Base-by-base conservation (phyloP, 2,888 invertebrate species). In the Epirrita christyi region DNA sequence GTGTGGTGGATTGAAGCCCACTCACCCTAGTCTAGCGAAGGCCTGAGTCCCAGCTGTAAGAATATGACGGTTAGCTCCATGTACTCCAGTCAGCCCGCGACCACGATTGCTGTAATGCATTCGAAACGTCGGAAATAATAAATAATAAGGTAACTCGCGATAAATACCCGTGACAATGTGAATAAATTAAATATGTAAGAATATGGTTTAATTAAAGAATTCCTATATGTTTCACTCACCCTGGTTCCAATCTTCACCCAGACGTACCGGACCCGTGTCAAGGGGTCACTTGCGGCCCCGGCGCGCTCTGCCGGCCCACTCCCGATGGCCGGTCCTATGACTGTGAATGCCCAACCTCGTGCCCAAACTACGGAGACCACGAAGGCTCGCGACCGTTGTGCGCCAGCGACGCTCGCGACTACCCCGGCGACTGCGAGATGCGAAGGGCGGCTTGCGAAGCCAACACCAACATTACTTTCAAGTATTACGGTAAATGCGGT, bases 401-500 rank as follows among this genome's bases (percentile, higher is more conserved):
- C 84, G 96, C 97, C 81, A 92, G 95, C 76, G 97, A 98, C 88
- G 97, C 96, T 7, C 92, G 94, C 63, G 97, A 97, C 80, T 98
- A 98, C 84, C 93, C 94, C 56, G 97, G 96, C 78, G 95, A 96
- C 70, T 98, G 98, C 91, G 96, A 97, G 80, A 93, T 98, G 88
- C 94, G 96, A 72, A 93, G 95, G 66, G 94, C 95, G 46, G 96
- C 97, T 9, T 98, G 98, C 87, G 93, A 94, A 56, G 92, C 94
- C 54, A 94, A 94, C 66, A 93, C 94, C 63, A 96, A 96, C 81
- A 95, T 98, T 72, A 95, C 95, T 46, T 95, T 97, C 72, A 96
- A 96, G 72, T 97, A 96, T 77, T 93, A 94, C 66, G 98, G 98
- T 59, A 96, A 96, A 88, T 98, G 98, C 87, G 97, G 98, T 98